phyloP scores from a whole-genome alignment of 2,888 invertebrate species.

The Troilus luridus region DNA sequence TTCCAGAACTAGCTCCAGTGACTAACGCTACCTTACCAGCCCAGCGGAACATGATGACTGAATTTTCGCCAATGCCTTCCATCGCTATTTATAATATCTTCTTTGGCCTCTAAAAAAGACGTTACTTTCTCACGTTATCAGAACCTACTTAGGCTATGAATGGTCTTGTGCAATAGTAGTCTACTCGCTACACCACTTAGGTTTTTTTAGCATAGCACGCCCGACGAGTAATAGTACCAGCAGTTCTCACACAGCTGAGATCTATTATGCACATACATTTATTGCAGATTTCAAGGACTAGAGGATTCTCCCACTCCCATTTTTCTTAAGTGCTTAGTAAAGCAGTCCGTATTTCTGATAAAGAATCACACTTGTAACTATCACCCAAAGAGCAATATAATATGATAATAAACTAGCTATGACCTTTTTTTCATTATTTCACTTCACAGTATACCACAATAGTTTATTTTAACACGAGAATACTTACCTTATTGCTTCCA shows the following conservation, averaged over 20 bases:
- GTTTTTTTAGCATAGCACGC: neutral
- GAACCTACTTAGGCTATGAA: neutral
- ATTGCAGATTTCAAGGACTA: neutral
- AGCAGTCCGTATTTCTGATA: too few relatives aligned
- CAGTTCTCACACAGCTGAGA: neutral
- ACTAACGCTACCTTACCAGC: slow-evolving; percentile 67
- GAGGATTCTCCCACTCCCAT: neutral
- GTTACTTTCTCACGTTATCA: neutral
- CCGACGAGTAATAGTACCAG: neutral
- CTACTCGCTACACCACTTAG: neutral
- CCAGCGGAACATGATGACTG: slow-evolving; percentile 66
- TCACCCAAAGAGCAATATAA: too few relatives aligned
- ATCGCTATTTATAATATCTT: neutral
- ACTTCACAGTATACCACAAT: too few relatives aligned
- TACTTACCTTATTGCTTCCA: too few relatives aligned
- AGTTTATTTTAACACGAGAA: too few relatives aligned
- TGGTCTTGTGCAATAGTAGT: neutral
- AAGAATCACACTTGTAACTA: too few relatives aligned
- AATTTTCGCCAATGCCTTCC: neutral
- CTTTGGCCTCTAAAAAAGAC: neutral
- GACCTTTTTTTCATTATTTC: too few relatives aligned
- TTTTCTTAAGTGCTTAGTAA: neutral
- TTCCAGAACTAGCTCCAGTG: slow-evolving; percentile 71
- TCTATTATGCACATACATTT: neutral
- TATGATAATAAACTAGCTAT: too few relatives aligned